Percentiles rank a stretch among this genome's conserved stretches.
These are phyloP conservation scores for Aphis craccivora DNA, from an alignment of 1,140 invertebrate genomes.

Conservation along the genomic window DNA sequence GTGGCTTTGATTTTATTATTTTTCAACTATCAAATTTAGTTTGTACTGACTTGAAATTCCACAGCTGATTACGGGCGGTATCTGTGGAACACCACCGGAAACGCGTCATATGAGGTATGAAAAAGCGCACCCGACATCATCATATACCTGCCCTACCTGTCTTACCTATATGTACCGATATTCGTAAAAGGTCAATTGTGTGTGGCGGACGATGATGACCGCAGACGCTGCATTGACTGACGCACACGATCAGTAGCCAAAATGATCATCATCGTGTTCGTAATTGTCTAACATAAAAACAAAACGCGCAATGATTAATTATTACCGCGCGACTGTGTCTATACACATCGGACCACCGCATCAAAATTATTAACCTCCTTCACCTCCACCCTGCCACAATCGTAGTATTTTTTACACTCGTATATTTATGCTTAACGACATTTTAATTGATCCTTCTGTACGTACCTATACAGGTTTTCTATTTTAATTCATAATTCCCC, in stretches of 20 bases:
- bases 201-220: slow-evolving; percentile 11
- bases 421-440: slow-evolving; percentile 30
- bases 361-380: slow-evolving; percentile 10
- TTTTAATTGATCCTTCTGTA: slow-evolving; percentile 44
- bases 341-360: slow-evolving; percentile 14
- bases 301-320: slow-evolving; percentile 52
- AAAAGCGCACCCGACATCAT: background rate
- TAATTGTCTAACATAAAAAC: slow-evolving; percentile 45
- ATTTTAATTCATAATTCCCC: slow-evolving; percentile 41
- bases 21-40: slow-evolving; percentile 16
- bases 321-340: background rate
- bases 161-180: background rate
- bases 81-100: slow-evolving; percentile 13
- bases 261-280: background rate
- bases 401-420: background rate
- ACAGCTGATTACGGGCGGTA: background rate
- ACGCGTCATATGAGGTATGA: background rate
- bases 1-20: slow-evolving; percentile 9
- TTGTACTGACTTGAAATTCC: background rate
- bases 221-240: background rate
- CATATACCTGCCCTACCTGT: background rate
- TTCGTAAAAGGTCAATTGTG: slow-evolving; percentile 39
- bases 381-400: background rate
- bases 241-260: slow-evolving; percentile 41
- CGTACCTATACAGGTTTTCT: background rate